These are phyloP conservation scores for Drosophila nigrodunni DNA, from an alignment of 1,140 invertebrate species.

Conservation along the genomic window DNA sequence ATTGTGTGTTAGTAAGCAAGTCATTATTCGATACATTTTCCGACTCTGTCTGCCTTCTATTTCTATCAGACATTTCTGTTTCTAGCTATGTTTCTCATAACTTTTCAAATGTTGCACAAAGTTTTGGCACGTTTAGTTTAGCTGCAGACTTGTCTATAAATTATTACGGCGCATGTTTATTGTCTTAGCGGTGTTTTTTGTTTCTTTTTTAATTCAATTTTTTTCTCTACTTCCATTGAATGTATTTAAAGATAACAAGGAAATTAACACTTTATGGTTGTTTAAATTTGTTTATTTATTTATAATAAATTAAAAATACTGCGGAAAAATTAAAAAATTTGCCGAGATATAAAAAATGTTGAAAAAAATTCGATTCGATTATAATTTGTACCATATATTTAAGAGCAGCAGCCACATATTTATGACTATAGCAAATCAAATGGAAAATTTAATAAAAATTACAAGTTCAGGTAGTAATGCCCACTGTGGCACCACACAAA, in stretches of 20 bases:
- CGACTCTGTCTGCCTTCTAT: slow-evolving; percentile 9
- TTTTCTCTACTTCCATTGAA: slow-evolving; percentile 44
- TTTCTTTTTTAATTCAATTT: slow-evolving; percentile 25
- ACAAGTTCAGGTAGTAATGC: slow-evolving; percentile 11
- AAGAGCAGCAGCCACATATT: not conserved
- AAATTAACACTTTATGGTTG: slow-evolving; percentile 61
- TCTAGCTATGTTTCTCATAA: slow-evolving; percentile 2
- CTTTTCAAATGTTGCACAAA: not conserved
- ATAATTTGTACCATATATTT: not conserved
- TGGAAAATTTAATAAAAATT: slow-evolving; percentile 7
- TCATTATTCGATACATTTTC: not conserved
- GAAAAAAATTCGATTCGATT: not conserved
- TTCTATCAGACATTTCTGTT: slow-evolving; percentile 6
- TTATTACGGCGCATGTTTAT: slow-evolving; percentile 59
- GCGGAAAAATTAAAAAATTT: not conserved
- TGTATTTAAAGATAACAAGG: slow-evolving; percentile 61
- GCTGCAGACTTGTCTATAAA: slow-evolving; percentile 51
- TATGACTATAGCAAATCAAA: not conserved
- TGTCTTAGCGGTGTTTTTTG: slow-evolving; percentile 30
- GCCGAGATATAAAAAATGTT: not conserved
- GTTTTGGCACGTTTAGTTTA: slow-evolving; percentile 41
- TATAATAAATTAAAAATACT: not conserved
- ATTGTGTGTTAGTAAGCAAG: slow-evolving; percentile 14
- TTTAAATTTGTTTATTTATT: slow-evolving; percentile 15
- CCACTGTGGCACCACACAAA: not conserved